Evolutionary conservation across 2,113 vertebrate species (phyloP), one percentile per base, ranked within the genome.

Genomic region (Noturus placidus): DNA sequence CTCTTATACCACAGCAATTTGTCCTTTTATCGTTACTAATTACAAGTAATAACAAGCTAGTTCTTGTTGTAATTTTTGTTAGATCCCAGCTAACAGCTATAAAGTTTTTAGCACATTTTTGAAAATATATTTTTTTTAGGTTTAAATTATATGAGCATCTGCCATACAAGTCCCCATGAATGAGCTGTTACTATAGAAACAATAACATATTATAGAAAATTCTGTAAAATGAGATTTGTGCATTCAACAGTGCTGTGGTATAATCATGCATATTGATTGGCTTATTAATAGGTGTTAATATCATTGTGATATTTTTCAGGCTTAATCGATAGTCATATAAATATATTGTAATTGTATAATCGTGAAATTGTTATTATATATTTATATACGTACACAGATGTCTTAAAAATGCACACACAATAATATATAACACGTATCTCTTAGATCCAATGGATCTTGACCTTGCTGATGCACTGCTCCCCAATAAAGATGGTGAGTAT

Each of bases 401-500:
- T 50, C 42, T 11, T 59, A 25, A 38, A 54, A 42, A 82, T 82
- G 52, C 9, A 8, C 79, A 61, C 20, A 15, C 13, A 22, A 22
- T 59, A 13, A 81, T 13, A 27, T 22, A 1, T 89, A 80, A 89
- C 67, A 88, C 72, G 83, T 59, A 52, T 1, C 11, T 83, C 17
- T 54, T 87, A 94, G 35, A 88, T 88, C 27, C 54, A 56, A 85
- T 65, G 85, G 96, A 93, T 19, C 91, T 98, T 0, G 86, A 96
- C 92, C 94, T 98, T 90, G 13, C 86, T 27, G 97, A 99, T 92
- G 97, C 97, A 54, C 82, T 98, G 78, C 92, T 96, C 90, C 94
- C 94, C 70, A 91, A 91, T 91, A 77, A 90, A 79, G 91, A 90
- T 85, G 96, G 93, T 95, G 92, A 85, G 93, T 92, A 30, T 69